A percentile compares a stretch with the other conserved stretches of the same genome.
Evolutionary conservation across 2,797 vertebrate species (phyloP).

Genomic region (Muscicapa striata): DNA sequence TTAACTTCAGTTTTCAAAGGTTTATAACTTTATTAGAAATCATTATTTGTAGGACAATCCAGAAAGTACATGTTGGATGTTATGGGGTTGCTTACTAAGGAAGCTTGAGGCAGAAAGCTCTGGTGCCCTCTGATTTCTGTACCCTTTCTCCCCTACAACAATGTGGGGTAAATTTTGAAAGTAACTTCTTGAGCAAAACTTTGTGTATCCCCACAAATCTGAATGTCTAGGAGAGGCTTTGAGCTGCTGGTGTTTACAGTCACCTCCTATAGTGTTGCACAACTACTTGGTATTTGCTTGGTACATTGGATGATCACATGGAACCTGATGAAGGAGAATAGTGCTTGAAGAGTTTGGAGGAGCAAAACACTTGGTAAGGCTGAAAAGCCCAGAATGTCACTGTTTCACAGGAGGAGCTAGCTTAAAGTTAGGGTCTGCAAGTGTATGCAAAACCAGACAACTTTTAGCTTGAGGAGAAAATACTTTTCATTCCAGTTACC

Average conservation of each 20-base stretch:
- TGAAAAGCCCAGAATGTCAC: not conserved
- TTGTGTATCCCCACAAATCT: not conserved
- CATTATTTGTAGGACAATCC: not conserved
- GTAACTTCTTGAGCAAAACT: not conserved
- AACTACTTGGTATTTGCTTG: not conserved
- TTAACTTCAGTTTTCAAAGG: constrained; percentile 15
- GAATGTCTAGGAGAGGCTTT: not conserved
- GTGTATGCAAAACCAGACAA: not conserved
- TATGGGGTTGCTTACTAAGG: not conserved
- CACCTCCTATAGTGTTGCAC: rapidly evolving
- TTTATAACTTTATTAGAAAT: constrained; percentile 39
- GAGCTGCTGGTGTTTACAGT: not conserved
- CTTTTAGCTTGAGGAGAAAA: not conserved
- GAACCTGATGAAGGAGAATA: not conserved
- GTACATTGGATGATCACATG: not conserved
- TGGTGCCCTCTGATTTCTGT: not conserved
- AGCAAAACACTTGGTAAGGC: not conserved
- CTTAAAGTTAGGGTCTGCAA: not conserved
- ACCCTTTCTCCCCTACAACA: not conserved
- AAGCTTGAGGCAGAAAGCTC: not conserved
- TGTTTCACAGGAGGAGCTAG: not conserved
- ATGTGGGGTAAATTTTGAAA: not conserved
- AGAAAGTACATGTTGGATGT: not conserved
- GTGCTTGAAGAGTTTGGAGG: not conserved
- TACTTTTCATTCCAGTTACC: not conserved